Conservation (phyloP, 2,113 vertebrate species). For the Lepus timidus region DNA sequence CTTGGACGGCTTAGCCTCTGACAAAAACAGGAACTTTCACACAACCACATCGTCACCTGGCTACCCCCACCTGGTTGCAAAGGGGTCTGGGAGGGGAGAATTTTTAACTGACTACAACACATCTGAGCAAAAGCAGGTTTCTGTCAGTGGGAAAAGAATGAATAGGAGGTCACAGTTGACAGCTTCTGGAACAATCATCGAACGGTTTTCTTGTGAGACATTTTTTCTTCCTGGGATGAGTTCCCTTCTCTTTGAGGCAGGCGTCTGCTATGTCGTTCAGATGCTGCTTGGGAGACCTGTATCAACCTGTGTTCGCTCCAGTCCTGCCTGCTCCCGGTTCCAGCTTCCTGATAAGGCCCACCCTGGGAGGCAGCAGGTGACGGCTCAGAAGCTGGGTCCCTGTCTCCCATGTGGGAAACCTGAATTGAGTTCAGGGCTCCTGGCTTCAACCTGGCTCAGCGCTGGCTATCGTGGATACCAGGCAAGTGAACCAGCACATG, state of each 20-base stretch:
- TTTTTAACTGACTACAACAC: background rate
- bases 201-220: background rate
- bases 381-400: no score
- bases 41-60: background rate
- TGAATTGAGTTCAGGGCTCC: no score
- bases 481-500: no score
- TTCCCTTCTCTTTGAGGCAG: background rate
- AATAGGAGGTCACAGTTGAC: background rate
- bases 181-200: background rate
- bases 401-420: no score
- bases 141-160: background rate
- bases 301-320: no score
- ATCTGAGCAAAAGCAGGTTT: background rate
- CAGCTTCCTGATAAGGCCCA: no score
- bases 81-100: background rate
- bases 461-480: no score
- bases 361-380: no score
- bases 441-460: no score
- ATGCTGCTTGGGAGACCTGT: no score
- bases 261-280: no score
- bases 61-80: background rate
- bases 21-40: slow-evolving; percentile 13
- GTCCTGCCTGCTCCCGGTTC: no score
- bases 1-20: background rate
- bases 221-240: background rate